phyloP scores from a whole-genome alignment of 2,113 vertebrate genomes.

The Capricornis sumatraensis region DNA sequence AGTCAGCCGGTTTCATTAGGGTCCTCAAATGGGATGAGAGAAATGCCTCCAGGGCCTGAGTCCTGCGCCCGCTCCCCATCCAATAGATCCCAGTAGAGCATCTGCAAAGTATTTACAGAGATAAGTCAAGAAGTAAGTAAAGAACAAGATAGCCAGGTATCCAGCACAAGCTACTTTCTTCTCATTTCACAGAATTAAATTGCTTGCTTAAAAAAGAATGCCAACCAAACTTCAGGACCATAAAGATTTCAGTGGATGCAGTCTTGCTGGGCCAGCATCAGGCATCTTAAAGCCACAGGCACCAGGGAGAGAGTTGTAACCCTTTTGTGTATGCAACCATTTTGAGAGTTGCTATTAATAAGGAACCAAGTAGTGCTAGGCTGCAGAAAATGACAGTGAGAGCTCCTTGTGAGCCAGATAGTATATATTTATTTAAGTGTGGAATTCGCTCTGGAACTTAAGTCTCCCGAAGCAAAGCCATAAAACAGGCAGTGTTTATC shows the following conservation, averaged over 20 bases:
- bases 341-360: background rate
- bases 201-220: background rate
- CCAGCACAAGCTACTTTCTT: background rate
- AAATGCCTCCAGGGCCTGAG: slow-evolving; percentile 46
- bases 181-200: slow-evolving; percentile 32
- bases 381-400: background rate
- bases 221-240: background rate
- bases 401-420: background rate
- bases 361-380: background rate
- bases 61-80: background rate
- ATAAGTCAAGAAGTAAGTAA: background rate
- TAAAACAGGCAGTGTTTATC: slow-evolving; percentile 31
- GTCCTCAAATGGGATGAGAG: slow-evolving; percentile 75
- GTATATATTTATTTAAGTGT: slow-evolving; percentile 12
- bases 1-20: slow-evolving; percentile 76
- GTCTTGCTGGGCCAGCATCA: background rate
- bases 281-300: background rate
- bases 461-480: background rate
- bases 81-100: background rate
- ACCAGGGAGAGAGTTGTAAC: background rate
- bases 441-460: background rate
- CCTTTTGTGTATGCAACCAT: background rate
- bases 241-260: background rate
- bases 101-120: background rate
- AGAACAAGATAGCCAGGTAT: background rate